A percentile compares a stretch with the other conserved stretches of the same genome.
phyloP scores from a whole-genome alignment of 2,113 vertebrate genomes.

The Ursus arctos region DNA sequence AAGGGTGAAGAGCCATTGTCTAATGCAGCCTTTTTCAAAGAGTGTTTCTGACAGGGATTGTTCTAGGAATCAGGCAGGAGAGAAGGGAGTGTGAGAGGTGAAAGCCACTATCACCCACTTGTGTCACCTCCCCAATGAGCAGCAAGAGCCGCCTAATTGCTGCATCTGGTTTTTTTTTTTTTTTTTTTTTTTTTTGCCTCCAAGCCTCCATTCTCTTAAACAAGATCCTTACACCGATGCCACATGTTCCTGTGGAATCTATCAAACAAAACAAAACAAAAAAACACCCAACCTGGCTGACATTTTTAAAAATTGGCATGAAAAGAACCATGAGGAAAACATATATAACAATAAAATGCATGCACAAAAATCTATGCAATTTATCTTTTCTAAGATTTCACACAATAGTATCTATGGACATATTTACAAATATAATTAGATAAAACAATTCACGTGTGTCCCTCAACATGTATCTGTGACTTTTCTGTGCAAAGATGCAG shows the following conservation, averaged over 20 bases:
- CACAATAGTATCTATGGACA: neutral
- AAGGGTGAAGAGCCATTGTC: conserved; percentile 98
- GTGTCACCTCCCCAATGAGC: conserved; percentile 95
- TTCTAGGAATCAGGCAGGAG: conserved; percentile 95
- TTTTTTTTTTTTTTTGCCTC: conserved; percentile 68
- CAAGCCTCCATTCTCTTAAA: conserved; percentile 91
- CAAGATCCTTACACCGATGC: conserved; percentile 91
- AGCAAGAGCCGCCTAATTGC: conserved; percentile 96
- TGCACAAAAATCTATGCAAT: conserved; percentile 71
- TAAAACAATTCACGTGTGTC: conserved; percentile 57
- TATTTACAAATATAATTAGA: conserved; percentile 72
- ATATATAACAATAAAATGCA: conserved; percentile 64
- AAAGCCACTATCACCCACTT: conserved; percentile 97
- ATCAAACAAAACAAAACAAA: conserved; percentile 89
- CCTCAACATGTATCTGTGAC: conserved; percentile 11
- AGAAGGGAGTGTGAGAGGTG: conserved; percentile 96
- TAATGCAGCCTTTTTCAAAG: conserved; percentile 97
- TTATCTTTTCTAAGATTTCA: conserved; percentile 66
- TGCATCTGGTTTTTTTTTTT: conserved; percentile 88
- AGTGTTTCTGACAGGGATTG: conserved; percentile 98
- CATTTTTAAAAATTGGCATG: conserved; percentile 87
- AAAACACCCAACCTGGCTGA: conserved; percentile 86
- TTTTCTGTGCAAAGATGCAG: conserved; percentile 44
- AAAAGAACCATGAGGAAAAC: conserved; percentile 85
- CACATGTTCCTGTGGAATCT: conserved; percentile 93